A percentile compares a stretch with the other conserved stretches of the same genome.
Evolutionary conservation across 2,797 vertebrate species (phyloP).

Genomic region (Eutrigla gurnardus): DNA sequence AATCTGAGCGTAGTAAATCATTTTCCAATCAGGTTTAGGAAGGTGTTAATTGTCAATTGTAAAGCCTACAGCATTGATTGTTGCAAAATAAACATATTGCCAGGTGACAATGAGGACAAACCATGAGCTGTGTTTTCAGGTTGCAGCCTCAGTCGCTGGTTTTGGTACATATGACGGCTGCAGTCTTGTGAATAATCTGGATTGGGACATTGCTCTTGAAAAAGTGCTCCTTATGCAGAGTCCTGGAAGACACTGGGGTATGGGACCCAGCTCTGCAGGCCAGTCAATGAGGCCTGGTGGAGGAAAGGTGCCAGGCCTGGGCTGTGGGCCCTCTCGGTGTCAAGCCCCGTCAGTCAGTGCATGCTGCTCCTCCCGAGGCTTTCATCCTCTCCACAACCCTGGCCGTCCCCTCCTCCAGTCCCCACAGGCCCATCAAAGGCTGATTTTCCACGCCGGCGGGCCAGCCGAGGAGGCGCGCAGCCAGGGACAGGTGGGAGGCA

Average conservation of each 20-base stretch:
- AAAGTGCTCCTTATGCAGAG: not conserved
- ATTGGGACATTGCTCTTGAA: not conserved
- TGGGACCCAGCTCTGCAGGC: conserved; percentile 28
- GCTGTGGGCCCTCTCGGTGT: conserved; percentile 63
- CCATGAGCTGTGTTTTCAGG: not conserved
- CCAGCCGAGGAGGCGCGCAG: conserved; percentile 73
- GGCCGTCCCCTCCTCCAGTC: conserved; percentile 64
- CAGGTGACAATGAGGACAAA: not conserved
- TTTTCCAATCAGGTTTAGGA: not conserved
- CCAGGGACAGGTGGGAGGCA: conserved; percentile 81
- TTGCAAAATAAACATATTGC: not conserved
- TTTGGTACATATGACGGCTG: not conserved
- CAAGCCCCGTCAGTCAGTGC: conserved; percentile 69
- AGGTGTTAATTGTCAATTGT: not conserved
- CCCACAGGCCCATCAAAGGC: conserved; percentile 86
- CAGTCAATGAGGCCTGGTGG: conserved; percentile 31
- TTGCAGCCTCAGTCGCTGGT: not conserved
- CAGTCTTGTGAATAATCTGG: not conserved
- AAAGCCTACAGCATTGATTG: not conserved
- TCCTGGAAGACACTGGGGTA: conserved; percentile 13
- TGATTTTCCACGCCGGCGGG: conserved; percentile 84
- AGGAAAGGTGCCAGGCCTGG: conserved; percentile 60
- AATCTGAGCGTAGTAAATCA: not conserved
- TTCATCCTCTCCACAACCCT: conserved; percentile 73
- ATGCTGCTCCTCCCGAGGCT: conserved; percentile 74